phyloP scores from a whole-genome alignment of 2,888 invertebrate species.

The Notocelia uddmanniana region DNA sequence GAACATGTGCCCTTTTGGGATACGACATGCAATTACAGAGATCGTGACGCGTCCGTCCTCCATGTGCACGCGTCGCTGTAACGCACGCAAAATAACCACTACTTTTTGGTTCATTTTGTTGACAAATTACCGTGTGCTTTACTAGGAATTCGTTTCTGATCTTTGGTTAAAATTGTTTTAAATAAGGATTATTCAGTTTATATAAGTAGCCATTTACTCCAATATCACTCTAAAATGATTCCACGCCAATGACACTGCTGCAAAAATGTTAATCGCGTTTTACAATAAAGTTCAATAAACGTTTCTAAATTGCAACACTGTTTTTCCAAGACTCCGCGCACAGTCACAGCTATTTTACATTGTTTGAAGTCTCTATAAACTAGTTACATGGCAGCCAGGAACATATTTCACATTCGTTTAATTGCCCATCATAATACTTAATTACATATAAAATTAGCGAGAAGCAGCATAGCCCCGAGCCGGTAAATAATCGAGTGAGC shows the following conservation, averaged over 20 bases:
- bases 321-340: neutral
- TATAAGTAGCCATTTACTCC: no score
- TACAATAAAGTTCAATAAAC: neutral
- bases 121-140: conserved; percentile 22
- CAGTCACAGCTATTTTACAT: neutral
- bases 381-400: conserved; percentile 29
- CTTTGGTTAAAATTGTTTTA: neutral
- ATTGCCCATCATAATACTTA: conserved; percentile 46
- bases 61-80: conserved; percentile 46
- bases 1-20: conserved; percentile 30
- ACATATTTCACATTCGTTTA: conserved; percentile 43
- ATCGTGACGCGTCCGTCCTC: conserved; percentile 71
- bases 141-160: neutral
- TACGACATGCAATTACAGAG: conserved; percentile 37
- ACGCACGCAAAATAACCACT: conserved; percentile 36
- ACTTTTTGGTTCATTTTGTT: conserved; percentile 14
- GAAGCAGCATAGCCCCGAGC: conserved; percentile 33
- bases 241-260: no score
- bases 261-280: neutral
- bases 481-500: conserved; percentile 22
- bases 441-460: conserved; percentile 43
- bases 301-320: neutral
- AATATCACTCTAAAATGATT: no score
- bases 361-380: conserved; percentile 30
- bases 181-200: neutral